A percentile compares a stretch with the other conserved stretches of the same genome.
Evolutionary conservation across 1,140 invertebrate genomes (phyloP).

Genomic region (Aphidius gifuensis): DNA sequence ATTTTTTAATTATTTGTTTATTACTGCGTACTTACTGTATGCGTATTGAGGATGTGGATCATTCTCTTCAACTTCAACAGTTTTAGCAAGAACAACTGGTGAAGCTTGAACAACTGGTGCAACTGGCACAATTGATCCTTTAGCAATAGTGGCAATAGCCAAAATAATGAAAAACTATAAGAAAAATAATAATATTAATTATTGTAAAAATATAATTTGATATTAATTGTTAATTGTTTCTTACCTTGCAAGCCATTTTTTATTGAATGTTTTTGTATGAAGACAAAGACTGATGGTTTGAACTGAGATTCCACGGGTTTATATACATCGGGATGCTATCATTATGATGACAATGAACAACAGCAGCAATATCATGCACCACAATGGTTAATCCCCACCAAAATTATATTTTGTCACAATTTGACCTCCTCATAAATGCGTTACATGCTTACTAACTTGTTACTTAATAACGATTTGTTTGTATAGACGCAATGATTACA

Average conservation of each 20-base stretch:
- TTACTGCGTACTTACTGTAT: background rate
- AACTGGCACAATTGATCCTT: conserved; percentile 24
- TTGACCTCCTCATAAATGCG: conserved; percentile 12
- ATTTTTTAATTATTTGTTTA: too few species aligned
- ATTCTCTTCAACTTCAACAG: conserved; percentile 2
- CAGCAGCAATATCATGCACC: conserved; percentile 4
- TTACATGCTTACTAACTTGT: background rate
- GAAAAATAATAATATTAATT: conserved; percentile 13
- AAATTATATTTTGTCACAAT: background rate
- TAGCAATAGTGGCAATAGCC: conserved; percentile 28
- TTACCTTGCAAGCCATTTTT: conserved; percentile 14
- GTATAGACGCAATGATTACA: background rate
- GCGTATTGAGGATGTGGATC: conserved; percentile 19
- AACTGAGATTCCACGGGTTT: conserved; percentile 6
- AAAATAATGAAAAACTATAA: conserved; percentile 40
- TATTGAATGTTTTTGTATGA: conserved; percentile 1
- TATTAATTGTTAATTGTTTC: background rate
- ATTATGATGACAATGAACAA: background rate
- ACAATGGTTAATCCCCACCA: background rate
- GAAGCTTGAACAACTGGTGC: conserved; percentile 11
- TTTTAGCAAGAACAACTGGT: background rate
- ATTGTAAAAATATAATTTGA: background rate
- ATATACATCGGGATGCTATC: conserved; percentile 14
- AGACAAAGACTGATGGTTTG: conserved; percentile 7
- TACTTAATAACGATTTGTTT: conserved; percentile 4